Evolutionary conservation across 2,797 vertebrate genomes (phyloP).

Genomic region (Sparidentex hasta): DNA sequence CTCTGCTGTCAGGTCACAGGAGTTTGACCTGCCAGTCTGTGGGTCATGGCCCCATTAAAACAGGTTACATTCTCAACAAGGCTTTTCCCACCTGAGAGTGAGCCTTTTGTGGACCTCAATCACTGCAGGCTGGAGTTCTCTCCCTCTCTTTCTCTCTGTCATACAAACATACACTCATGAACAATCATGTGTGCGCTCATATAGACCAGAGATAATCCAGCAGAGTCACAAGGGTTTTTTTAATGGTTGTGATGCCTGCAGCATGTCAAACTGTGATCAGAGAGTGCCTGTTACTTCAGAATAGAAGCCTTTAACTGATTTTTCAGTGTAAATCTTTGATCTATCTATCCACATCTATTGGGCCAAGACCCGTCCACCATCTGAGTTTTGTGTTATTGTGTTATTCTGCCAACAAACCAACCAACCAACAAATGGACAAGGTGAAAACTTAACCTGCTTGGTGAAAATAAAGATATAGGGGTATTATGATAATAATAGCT

Average conservation of each 20-base stretch:
- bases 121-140: constrained; percentile 14
- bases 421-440: no score
- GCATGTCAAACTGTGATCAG: neutral
- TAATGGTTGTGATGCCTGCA: neutral
- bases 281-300: neutral
- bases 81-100: constrained; percentile 46
- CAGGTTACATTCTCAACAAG: constrained; percentile 24
- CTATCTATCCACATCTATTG: no score
- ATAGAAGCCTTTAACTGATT: neutral
- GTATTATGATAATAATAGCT: no score
- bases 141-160: neutral
- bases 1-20: constrained; percentile 55
- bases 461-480: no score
- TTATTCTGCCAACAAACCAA: no score
- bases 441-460: no score
- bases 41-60: constrained; percentile 62
- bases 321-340: neutral
- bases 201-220: neutral
- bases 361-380: no score
- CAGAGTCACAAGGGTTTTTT: no score
- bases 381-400: no score
- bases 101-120: constrained; percentile 14
- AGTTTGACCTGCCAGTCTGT: constrained; percentile 39
- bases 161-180: neutral
- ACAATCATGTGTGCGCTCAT: neutral